Conservation (phyloP, 2,888 invertebrate genomes). For the Acrobasis suavella region DNA sequence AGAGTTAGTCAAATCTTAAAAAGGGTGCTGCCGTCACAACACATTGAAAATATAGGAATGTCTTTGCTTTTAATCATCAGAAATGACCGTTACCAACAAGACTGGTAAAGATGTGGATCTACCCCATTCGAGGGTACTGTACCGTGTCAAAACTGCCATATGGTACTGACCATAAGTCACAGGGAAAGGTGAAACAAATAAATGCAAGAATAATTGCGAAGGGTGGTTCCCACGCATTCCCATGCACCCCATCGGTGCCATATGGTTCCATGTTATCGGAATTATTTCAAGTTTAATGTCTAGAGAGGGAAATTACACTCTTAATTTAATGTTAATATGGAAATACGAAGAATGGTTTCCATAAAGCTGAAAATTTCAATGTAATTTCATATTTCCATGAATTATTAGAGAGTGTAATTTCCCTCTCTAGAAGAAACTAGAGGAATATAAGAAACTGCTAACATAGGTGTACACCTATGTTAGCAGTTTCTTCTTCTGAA, state of each 20-base stretch:
- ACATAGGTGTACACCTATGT: too few relatives aligned
- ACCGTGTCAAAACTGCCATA: constrained; percentile 55
- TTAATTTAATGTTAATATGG: too few relatives aligned
- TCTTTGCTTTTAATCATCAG: background rate
- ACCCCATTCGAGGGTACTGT: constrained; percentile 27
- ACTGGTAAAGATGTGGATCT: constrained; percentile 15
- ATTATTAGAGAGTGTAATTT: too few relatives aligned
- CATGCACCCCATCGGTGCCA: constrained; percentile 52
- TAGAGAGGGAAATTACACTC: background rate
- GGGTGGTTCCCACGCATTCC: constrained; percentile 80
- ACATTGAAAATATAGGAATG: background rate
- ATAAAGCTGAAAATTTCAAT: too few relatives aligned
- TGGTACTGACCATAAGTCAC: constrained; percentile 77
- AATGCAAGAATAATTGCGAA: constrained; percentile 52
- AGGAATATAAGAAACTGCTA: too few relatives aligned
- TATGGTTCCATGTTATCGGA: constrained; percentile 32
- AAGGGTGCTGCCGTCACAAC: too few relatives aligned
- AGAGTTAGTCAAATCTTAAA: too few relatives aligned
- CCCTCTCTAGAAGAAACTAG: too few relatives aligned
- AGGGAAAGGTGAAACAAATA: constrained; percentile 57
- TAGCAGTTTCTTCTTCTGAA: too few relatives aligned
- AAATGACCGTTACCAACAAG: constrained; percentile 14
- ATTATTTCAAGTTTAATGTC: constrained; percentile 11
- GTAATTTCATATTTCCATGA: too few relatives aligned
- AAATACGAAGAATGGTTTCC: too few relatives aligned